phyloP scores from a whole-genome alignment of 2,113 vertebrate genomes.

The Cairina moschata region DNA sequence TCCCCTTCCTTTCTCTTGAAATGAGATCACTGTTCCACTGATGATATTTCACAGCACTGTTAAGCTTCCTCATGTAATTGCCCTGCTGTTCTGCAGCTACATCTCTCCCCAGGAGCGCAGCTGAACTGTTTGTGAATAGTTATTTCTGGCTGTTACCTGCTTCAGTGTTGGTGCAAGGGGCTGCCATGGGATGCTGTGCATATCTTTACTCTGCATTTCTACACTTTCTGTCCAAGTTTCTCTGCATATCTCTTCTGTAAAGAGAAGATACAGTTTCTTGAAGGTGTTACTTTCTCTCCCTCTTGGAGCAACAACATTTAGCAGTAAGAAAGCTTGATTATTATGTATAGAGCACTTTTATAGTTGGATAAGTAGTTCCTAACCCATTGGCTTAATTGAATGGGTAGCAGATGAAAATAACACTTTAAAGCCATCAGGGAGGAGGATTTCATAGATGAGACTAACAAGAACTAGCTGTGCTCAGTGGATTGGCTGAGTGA shows the following conservation, averaged over 20 bases:
- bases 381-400: not conserved
- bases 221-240: not conserved
- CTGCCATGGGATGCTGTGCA: not conserved
- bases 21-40: not conserved
- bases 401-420: not conserved
- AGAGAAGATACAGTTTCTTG: not conserved
- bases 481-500: not conserved
- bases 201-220: not conserved
- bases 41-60: not conserved
- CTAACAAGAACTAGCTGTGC: not conserved
- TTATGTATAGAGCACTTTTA: not conserved
- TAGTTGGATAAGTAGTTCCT: not conserved
- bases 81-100: not conserved
- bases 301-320: not conserved
- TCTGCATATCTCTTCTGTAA: not conserved
- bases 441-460: not conserved
- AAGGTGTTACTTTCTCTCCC: not conserved
- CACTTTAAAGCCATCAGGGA: not conserved
- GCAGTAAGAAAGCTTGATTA: not conserved
- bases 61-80: not conserved
- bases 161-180: not conserved
- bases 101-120: not conserved
- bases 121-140: not conserved
- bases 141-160: not conserved
- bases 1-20: not conserved